Evolutionary conservation across 2,888 invertebrate genomes (phyloP), one percentile per base, ranked within the genome.

Genomic region (Thecocarcelia acutangulata): DNA sequence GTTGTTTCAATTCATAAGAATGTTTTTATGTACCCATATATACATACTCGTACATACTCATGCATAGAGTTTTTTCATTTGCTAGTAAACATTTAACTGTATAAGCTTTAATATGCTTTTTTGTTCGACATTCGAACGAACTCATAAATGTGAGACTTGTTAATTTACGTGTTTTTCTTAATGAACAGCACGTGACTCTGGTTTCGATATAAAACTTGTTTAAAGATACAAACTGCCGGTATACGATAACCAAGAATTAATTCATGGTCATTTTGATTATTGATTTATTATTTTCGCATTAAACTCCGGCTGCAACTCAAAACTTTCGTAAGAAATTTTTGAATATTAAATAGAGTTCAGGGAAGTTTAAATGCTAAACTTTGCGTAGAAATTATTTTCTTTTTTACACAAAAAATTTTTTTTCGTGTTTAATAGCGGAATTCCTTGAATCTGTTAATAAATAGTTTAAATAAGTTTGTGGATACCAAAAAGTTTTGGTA

Each of bases 161-260:
- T 72, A 70, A 66, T 77, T 77, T 81, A 81, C 77, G 77, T 81
- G 81, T 74, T 77, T 81, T 44, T 81, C 73, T 77, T 81, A 81
- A 81, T 81, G 81, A 81, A 77, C 42, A 69, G 81, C 81, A 81
- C 81, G 81, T 81, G 81, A 81, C 81, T 77, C 44, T 74, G 69
- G 37, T 78, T 72, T 66, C 17, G 24, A 33, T 59, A 21, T 40
- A 42, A 42, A 56, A 42, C 40, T 40, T 28, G n/a, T 61, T 54
- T 42, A 5, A n/a, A 66, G 28, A 44, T 15, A 64, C 40, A 52
- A 21, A 42, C 44, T n/a, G 73, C 69, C 77, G 69, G 69, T 59
- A 63, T 69, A 52, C 70, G 58, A 68, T 50, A 63, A 59, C 64
- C 61, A 42, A 48, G 44, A 59, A 3, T 44, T 42, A 68, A 81